Conservation (phyloP, 92 coral and sea anemone genomes). For the Umimayanthus chanpuru region DNA sequence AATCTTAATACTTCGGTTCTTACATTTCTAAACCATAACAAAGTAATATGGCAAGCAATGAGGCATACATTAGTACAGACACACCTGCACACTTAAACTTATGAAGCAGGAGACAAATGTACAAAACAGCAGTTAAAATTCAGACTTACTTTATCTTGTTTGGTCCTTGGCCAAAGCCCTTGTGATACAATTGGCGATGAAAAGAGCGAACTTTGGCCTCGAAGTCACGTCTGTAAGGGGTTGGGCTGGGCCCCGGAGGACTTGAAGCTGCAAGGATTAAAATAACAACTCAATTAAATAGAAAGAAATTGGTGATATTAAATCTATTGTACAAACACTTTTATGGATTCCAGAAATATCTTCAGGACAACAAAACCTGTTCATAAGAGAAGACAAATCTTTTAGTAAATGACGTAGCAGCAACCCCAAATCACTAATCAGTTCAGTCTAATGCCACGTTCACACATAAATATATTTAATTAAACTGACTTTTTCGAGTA, state of each 20-base stretch:
- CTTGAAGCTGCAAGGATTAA: slow-evolving; percentile 36
- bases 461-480: too few relatives aligned
- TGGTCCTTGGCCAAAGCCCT: slow-evolving; percentile 95
- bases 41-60: too few relatives aligned
- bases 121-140: background rate
- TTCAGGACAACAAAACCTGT: background rate
- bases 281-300: background rate
- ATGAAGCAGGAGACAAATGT: background rate
- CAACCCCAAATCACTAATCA: background rate
- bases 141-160: slow-evolving; percentile 88
- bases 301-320: too few relatives aligned
- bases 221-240: slow-evolving; percentile 98
- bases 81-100: background rate
- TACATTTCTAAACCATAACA: too few relatives aligned
- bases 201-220: slow-evolving; percentile 99
- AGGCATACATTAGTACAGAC: too few relatives aligned
- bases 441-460: background rate
- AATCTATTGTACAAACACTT: background rate
- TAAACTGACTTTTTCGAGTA: too few relatives aligned
- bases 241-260: slow-evolving; percentile 75
- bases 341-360: background rate
- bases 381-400: background rate
- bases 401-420: background rate
- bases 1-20: too few relatives aligned
- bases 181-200: slow-evolving; percentile 93